Evolutionary conservation across 2,797 vertebrate genomes (phyloP).

Genomic region (Coracias cyanogaster): DNA sequence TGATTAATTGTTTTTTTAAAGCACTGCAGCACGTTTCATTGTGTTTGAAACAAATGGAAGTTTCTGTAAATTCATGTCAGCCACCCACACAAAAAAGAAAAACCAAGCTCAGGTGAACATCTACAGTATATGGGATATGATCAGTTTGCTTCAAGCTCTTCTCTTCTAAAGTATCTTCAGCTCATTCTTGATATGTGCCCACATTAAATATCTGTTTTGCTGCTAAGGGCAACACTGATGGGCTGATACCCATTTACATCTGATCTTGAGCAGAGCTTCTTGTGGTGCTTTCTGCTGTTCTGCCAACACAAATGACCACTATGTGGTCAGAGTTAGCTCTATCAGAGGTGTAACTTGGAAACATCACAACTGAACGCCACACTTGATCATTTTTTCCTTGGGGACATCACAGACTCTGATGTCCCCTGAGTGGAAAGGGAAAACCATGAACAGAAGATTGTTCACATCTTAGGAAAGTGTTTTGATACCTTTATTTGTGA

Average conservation of each 20-base stretch:
- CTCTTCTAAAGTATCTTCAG: not conserved
- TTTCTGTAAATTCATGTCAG: not conserved
- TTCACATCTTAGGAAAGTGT: not conserved
- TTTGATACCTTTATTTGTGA: not conserved
- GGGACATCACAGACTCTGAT: not conserved
- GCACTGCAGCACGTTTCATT: not conserved
- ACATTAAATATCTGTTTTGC: not conserved
- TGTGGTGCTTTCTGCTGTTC: not conserved
- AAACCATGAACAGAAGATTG: not conserved
- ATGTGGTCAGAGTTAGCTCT: not conserved
- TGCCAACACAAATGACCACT: not conserved
- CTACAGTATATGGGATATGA: not conserved
- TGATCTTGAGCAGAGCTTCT: not conserved
- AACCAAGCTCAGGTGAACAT: not conserved
- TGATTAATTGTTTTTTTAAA: constrained; percentile 28
- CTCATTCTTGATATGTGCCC: not conserved
- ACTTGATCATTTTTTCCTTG: not conserved
- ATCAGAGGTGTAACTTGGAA: not conserved
- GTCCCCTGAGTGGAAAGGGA: not conserved
- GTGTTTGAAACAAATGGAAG: not conserved
- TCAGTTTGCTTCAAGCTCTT: not conserved
- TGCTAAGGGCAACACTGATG: not conserved
- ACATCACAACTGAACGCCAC: not conserved
- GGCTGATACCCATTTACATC: not conserved
- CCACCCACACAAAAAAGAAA: not conserved